Percentiles rank a stretch among this genome's conserved stretches.
These are phyloP conservation scores for Sicus ferrugineus DNA, from an alignment of 2,888 invertebrate species.

Conservation along the genomic window DNA sequence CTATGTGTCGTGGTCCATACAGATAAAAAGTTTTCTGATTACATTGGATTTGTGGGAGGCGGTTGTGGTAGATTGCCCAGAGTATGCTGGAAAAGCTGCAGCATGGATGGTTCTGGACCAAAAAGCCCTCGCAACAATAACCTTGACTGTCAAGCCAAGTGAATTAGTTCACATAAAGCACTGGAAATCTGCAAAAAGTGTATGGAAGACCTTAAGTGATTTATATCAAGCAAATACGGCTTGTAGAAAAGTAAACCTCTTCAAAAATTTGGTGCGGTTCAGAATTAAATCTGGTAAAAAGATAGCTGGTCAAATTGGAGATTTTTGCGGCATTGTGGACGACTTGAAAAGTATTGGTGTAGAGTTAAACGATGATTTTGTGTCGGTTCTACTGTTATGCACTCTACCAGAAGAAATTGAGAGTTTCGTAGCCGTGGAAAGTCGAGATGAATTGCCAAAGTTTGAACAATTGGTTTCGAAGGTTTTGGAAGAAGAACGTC, in stretches of 20 bases:
- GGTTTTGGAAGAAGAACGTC: no score
- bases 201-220: conserved; percentile 16
- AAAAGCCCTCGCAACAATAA: conserved; percentile 34
- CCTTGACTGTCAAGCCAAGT: conserved; percentile 21
- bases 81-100: background rate
- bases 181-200: background rate
- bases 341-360: background rate
- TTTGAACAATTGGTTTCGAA: no score
- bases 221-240: conserved; percentile 39
- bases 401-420: no score
- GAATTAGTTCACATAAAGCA: background rate
- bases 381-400: no score
- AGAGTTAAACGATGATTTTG: background rate
- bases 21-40: background rate
- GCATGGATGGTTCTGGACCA: conserved; percentile 7
- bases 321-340: conserved; percentile 24
- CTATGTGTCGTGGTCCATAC: background rate
- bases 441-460: no score
- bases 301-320: conserved; percentile 29
- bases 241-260: conserved; percentile 34
- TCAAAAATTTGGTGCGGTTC: conserved; percentile 19
- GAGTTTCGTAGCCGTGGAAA: no score
- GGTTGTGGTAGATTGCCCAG: background rate
- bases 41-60: background rate
- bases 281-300: background rate